These are phyloP conservation scores for Notiomystis cincta DNA, from an alignment of 2,113 vertebrate genomes.

Conservation along the genomic window DNA sequence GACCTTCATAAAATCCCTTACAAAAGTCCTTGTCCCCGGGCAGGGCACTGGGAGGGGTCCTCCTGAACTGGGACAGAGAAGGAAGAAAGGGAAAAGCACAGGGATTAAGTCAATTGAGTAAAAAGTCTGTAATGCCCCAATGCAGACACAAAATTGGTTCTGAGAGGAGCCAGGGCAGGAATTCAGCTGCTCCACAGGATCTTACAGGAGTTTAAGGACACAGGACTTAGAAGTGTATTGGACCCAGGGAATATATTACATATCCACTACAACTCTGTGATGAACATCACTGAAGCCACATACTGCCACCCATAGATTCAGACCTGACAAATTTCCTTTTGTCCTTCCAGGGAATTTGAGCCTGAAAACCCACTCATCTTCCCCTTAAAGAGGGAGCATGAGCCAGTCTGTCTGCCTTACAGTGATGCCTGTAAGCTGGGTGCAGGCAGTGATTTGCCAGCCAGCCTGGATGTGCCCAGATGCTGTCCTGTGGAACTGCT, in stretches of 20 bases:
- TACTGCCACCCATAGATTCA: neutral
- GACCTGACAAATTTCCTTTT: neutral
- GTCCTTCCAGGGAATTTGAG: neutral
- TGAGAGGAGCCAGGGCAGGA: neutral
- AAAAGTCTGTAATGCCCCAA: neutral
- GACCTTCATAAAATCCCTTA: neutral
- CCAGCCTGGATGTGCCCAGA: neutral
- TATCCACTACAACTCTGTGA: rapidly evolving
- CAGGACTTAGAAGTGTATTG: neutral
- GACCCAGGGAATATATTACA: neutral
- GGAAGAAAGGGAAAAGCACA: neutral
- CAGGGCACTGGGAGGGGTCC: neutral
- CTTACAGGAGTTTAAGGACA: neutral
- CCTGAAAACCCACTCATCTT: neutral
- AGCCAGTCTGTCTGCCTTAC: neutral
- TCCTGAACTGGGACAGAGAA: neutral
- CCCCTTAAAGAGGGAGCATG: neutral
- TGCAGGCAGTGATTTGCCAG: neutral
- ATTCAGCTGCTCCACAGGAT: neutral
- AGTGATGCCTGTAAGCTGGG: neutral
- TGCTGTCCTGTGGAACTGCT: neutral
- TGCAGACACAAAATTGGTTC: neutral
- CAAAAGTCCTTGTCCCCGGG: neutral
- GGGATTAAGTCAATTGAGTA: neutral
- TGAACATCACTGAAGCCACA: neutral